Conservation (phyloP, 2,113 vertebrate species). For the Ascaphus truei region DNA sequence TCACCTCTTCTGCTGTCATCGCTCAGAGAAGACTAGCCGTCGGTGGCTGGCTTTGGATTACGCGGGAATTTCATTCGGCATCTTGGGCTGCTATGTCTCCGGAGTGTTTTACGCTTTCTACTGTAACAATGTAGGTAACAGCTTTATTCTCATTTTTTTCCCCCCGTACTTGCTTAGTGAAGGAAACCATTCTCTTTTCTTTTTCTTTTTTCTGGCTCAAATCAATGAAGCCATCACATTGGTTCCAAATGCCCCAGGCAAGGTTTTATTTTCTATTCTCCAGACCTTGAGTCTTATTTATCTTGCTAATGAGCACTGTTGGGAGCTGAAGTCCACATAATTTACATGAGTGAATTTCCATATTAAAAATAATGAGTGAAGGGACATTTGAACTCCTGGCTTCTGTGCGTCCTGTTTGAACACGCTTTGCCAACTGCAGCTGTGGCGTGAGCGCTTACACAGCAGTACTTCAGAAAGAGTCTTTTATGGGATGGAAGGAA, state of each 20-base stretch:
- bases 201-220: conserved; percentile 13
- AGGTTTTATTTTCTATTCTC: background rate
- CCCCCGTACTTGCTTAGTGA: conserved; percentile 7
- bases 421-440: conserved; percentile 15
- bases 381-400: conserved; percentile 9
- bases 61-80: conserved; percentile 86
- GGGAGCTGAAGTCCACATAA: background rate
- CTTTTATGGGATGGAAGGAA: conserved; percentile 11
- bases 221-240: background rate
- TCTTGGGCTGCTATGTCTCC: conserved; percentile 91
- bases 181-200: conserved; percentile 7
- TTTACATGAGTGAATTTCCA: background rate
- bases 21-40: conserved; percentile 89
- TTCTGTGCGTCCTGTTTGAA: conserved; percentile 16
- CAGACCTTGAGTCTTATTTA: conserved; percentile 33
- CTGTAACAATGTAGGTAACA: conserved; percentile 81
- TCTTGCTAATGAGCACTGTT: background rate
- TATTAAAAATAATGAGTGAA: conserved; percentile 5
- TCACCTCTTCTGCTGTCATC: conserved; percentile 91
- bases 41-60: conserved; percentile 95
- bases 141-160: accelerated
- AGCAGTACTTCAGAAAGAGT: conserved; percentile 11
- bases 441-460: background rate
- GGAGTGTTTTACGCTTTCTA: conserved; percentile 96
- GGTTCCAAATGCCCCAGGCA: background rate